phyloP scores from a whole-genome alignment of 2,797 vertebrate species.

The Eupleurogrammus muticus region DNA sequence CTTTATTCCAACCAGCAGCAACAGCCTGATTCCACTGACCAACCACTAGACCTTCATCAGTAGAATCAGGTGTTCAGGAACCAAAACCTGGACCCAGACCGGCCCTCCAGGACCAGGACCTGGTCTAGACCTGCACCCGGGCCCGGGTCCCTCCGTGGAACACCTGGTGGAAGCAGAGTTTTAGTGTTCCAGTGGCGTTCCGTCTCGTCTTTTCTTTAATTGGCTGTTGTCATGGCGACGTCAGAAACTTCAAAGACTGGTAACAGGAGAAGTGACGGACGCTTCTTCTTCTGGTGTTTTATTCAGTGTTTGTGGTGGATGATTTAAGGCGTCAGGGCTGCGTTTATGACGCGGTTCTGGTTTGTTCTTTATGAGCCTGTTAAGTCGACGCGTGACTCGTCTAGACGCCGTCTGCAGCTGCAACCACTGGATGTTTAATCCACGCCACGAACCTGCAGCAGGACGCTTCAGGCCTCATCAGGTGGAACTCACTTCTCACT shows the following conservation, averaged over 20 bases:
- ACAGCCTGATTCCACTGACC: no score
- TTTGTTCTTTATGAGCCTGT: slow-evolving; percentile 54
- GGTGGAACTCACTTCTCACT: no score
- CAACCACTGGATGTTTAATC: slow-evolving; percentile 70
- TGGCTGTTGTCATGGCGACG: slow-evolving; percentile 72
- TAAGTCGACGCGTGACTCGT: slow-evolving; percentile 58
- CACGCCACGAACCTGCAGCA: slow-evolving; percentile 63
- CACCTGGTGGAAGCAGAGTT: not conserved
- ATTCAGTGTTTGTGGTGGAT: slow-evolving; percentile 37
- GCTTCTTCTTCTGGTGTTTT: slow-evolving; percentile 56
- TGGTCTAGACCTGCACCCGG: no score
- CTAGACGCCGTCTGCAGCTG: slow-evolving; percentile 74
- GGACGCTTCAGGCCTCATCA: no score
- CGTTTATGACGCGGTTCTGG: slow-evolving; percentile 44
- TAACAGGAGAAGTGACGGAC: slow-evolving; percentile 60
- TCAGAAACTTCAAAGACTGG: slow-evolving; percentile 71
- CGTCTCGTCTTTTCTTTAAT: slow-evolving; percentile 65
- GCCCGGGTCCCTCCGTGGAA: no score
- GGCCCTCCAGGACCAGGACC: no score
- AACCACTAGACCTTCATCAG: no score
- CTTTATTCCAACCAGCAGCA: no score
- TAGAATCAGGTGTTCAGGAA: no score
- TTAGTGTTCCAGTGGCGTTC: slow-evolving; percentile 20
- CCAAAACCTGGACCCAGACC: no score
- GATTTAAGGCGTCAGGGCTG: slow-evolving; percentile 36